Base-by-base conservation (phyloP, 2,797 vertebrate species). In the Danionella dracula region DNA sequence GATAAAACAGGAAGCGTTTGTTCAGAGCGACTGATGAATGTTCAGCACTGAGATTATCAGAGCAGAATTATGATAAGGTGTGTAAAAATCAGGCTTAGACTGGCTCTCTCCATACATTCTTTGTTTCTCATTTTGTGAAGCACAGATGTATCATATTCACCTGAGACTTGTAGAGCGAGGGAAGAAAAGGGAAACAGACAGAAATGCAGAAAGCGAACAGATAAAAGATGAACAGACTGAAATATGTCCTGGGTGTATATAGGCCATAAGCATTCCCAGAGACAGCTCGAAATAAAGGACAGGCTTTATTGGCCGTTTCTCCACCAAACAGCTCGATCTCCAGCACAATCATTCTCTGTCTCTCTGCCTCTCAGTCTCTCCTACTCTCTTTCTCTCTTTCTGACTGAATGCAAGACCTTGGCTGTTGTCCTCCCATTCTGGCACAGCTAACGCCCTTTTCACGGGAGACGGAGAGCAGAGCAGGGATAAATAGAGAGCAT, bases 131-230 rank as follows among this genome's bases (percentile, higher is more conserved):
- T 72, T 63, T 65, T 29, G 65, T 49, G 20, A 63, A 63, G 67
- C 42, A 64, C 63, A 68, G 48, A 59, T 73, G 67, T 67, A 70
- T 48, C 27, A 49, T 63, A 38, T 63, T 63, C 70, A 72, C 61
- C 35, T 12, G 54, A 69, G 55, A 56, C 34, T 55, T 37, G 42
- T 27, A 31, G 34, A 69, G 66, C 8, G 7, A 61, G 19, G 23
- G 23, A 58, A 42, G 55, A 51, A 58, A 32, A 62, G 4, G 32
- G 12, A 41, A 19, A 5, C 23, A 49, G 49, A 54, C 9, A 49
- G 23, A 59, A 20, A 50, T 35, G 29, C 15, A 50, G 46, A 34
- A 31, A 64, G 53, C 29, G 35, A 49, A 56, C 27, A 46, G 46
- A 42, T 49, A 46, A 66, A 53, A 61, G 56, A 67, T 15, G 27